Evolutionary conservation across 2,797 vertebrate genomes (phyloP).

Genomic region (Gambelia wislizenii): DNA sequence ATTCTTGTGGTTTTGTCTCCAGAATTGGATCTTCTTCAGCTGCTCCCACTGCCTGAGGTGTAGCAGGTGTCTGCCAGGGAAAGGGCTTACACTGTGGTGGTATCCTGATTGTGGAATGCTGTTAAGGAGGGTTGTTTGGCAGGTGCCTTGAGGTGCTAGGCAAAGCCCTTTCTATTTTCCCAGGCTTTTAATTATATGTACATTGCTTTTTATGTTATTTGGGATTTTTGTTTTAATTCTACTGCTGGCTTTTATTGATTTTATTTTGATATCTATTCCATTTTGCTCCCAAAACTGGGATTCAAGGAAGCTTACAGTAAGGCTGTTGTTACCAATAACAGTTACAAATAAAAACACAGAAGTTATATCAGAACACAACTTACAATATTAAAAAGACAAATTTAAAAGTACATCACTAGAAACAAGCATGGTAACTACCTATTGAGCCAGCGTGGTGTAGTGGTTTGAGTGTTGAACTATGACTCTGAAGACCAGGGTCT

Average conservation of each 20-base stretch:
- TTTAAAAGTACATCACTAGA: too few relatives aligned
- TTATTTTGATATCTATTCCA: background rate
- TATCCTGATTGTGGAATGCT: background rate
- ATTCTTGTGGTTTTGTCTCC: background rate
- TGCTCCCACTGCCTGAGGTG: background rate
- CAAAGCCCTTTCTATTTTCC: background rate
- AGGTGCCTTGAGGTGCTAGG: background rate
- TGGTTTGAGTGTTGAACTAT: too few relatives aligned
- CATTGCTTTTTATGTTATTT: background rate
- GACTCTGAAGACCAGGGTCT: too few relatives aligned
- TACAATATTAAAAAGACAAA: too few relatives aligned
- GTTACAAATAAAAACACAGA: too few relatives aligned
- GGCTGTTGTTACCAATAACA: too few relatives aligned
- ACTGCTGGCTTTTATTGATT: background rate
- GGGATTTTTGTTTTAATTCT: background rate
- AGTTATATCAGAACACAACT: too few relatives aligned
- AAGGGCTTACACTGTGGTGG: background rate
- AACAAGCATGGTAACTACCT: too few relatives aligned
- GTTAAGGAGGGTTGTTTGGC: too few relatives aligned
- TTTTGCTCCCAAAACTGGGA: too few relatives aligned
- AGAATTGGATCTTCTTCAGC: background rate
- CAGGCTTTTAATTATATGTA: background rate
- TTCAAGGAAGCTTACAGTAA: too few relatives aligned
- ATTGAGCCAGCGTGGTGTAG: too few relatives aligned
- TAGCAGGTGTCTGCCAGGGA: background rate